Conservation (phyloP, 2,888 invertebrate genomes). For the Platynereis dumerilii region DNA sequence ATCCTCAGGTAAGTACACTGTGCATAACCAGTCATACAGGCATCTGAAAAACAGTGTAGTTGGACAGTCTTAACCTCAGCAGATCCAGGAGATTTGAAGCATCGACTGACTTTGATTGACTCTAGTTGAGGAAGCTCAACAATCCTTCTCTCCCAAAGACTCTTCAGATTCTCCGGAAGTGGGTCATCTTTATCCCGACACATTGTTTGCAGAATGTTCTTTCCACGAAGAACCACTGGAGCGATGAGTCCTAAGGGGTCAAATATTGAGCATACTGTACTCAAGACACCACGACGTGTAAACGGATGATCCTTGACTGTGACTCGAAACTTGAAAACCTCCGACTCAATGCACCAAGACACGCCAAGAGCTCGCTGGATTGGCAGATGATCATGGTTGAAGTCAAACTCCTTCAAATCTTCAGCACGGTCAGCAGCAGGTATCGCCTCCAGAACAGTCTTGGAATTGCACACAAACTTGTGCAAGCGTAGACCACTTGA, state of each 20-base stretch:
- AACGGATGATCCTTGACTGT: slow-evolving; percentile 27
- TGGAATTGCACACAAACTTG: slow-evolving; percentile 35
- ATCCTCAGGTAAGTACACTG: slow-evolving; percentile 24
- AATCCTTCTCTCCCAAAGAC: slow-evolving; percentile 36
- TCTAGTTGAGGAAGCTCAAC: neutral
- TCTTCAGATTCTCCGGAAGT: slow-evolving; percentile 28
- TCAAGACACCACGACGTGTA: slow-evolving; percentile 34
- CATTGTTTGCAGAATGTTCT: slow-evolving; percentile 38
- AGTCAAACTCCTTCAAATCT: slow-evolving; percentile 22
- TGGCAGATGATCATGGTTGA: slow-evolving; percentile 26
- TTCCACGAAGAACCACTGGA: slow-evolving; percentile 36
- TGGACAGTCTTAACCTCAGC: neutral
- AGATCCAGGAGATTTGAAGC: slow-evolving; percentile 14
- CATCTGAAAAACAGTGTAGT: slow-evolving; percentile 31
- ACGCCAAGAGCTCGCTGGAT: slow-evolving; percentile 27
- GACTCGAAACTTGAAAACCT: slow-evolving; percentile 20
- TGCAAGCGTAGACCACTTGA: slow-evolving; percentile 32
- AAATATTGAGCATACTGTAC: slow-evolving; percentile 36
- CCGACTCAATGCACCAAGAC: slow-evolving; percentile 26
- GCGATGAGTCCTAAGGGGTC: slow-evolving; percentile 39
- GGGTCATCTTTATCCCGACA: slow-evolving; percentile 36
- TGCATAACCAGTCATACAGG: slow-evolving; percentile 26
- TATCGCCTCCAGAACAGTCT: slow-evolving; percentile 33
- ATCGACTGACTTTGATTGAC: slow-evolving; percentile 7
- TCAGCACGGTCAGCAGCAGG: slow-evolving; percentile 29